Evolutionary conservation across 2,113 vertebrate species (phyloP).

Genomic region (Amblyopsis rosae): DNA sequence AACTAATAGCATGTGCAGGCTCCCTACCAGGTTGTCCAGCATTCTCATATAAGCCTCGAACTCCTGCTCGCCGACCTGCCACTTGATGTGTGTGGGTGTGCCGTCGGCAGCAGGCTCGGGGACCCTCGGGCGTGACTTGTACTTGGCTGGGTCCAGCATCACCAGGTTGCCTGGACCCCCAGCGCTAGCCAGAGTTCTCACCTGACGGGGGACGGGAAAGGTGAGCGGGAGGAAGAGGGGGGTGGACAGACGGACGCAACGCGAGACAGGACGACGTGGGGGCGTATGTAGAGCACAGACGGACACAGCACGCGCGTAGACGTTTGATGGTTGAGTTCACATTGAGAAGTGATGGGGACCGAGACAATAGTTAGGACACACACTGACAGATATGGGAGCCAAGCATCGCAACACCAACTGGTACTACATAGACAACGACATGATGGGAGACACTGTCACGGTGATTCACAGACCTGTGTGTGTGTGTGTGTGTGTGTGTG

Average conservation of each 20-base stretch:
- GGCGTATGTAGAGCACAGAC: constrained; percentile 14
- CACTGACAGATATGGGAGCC: constrained; percentile 16
- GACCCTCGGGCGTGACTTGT: constrained; percentile 86
- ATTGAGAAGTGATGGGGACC: constrained; percentile 36
- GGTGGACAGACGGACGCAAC: constrained; percentile 17
- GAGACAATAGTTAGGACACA: constrained; percentile 30
- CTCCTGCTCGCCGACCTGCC: constrained; percentile 96
- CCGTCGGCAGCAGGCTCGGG: constrained; percentile 83
- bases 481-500: too few species aligned
- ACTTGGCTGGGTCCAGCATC: constrained; percentile 91
- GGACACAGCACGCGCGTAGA: constrained; percentile 8
- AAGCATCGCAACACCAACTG: constrained; percentile 9
- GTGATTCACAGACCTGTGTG: not conserved
- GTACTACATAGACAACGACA: not conserved
- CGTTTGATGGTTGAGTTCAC: constrained; percentile 20
- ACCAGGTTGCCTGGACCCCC: constrained; percentile 97
- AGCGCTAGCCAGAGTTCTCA: constrained; percentile 93
- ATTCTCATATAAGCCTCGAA: constrained; percentile 98
- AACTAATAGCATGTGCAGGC: not conserved
- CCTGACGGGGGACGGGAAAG: constrained; percentile 69
- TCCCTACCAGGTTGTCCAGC: constrained; percentile 96
- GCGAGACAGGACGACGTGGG: not conserved
- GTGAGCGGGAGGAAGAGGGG: not conserved
- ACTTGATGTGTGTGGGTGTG: constrained; percentile 81
- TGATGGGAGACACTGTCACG: not conserved